Evolutionary conservation across 1,140 invertebrate genomes (phyloP), one percentile per base, ranked within the genome.

Genomic region (Apis cerana): DNA sequence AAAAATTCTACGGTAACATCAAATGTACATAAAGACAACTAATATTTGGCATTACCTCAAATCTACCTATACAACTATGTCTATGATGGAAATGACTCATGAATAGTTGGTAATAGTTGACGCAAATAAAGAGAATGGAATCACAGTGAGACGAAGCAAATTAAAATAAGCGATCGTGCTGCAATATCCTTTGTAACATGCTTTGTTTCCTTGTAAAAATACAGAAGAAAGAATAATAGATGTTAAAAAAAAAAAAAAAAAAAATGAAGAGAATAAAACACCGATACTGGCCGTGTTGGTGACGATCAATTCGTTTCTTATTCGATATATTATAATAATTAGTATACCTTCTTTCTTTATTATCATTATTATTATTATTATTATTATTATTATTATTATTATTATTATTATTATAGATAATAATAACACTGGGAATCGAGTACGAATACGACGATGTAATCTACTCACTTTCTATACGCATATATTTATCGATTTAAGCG

Each of bases 401-500:
- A 33, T 33, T 33, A 33, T 43, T 27, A 50, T 43, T 50, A 27
- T 62, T 75, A 59, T 23, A 62, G 48, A 21, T 74, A 75, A 78
- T 78, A 62, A 78, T 82, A 74, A 50, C n/a, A 70, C 21, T 56
- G 48, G 23, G 62, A 69, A 21, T 64, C 58, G 75, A 61, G 17
- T 77, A 78, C 48, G 23, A 33, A 72, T 75, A 69, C 33, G 56
- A 74, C 19, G 23, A 43, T 58, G 54, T 56, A n/a, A 50, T 43
- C 23, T 77, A 64, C 74, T 23, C 43, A 27, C n/a, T 52, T 54
- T 61, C 13, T 33, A 7, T 27, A 43, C 33, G 27, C 58, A 62
- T 59, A 54, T 71, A 58, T 33, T 72, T 71, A 76, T 74, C 54
- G 43, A 81, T 67, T 43, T 43, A 81, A 81, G 80, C 80, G 72